Conservation (phyloP, 2,888 invertebrate genomes). For the Oegoconia quadripuncta region DNA sequence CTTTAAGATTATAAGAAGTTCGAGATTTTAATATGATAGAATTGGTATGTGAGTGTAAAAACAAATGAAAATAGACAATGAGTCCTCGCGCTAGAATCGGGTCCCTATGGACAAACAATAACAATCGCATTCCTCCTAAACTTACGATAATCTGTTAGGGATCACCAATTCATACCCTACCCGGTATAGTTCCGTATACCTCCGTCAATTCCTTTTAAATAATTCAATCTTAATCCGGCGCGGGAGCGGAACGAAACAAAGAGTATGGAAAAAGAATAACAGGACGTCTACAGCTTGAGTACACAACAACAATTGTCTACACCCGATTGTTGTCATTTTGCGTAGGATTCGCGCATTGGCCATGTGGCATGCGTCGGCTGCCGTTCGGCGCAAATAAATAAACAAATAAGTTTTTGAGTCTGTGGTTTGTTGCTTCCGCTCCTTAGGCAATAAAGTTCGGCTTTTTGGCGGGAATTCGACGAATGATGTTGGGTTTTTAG, state of each 20-base stretch:
- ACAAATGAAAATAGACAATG: too few species aligned
- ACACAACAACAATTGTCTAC: constrained; percentile 69
- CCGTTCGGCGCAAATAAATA: constrained; percentile 44
- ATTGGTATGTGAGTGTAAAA: too few species aligned
- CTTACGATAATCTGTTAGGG: too few species aligned
- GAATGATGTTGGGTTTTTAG: too few species aligned
- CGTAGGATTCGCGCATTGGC: constrained; percentile 50
- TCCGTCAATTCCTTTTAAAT: constrained; percentile 33
- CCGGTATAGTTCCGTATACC: not conserved
- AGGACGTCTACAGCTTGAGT: constrained; percentile 37
- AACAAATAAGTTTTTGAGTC: constrained; percentile 30
- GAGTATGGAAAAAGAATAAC: constrained; percentile 33
- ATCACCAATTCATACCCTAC: too few species aligned
- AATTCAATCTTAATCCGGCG: constrained; percentile 33
- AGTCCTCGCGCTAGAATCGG: too few species aligned
- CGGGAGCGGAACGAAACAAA: constrained; percentile 20
- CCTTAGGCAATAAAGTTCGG: too few species aligned
- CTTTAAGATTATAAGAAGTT: too few species aligned
- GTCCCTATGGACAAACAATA: too few species aligned
- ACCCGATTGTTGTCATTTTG: constrained; percentile 66
- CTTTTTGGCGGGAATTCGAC: too few species aligned
- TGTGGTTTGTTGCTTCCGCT: constrained; percentile 29
- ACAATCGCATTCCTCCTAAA: too few species aligned
- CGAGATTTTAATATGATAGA: too few species aligned
- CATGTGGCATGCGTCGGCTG: constrained; percentile 68